Evolutionary conservation across 2,888 invertebrate species (phyloP), one percentile per base, ranked within the genome.

Genomic region (Priocnemis perturbator): DNA sequence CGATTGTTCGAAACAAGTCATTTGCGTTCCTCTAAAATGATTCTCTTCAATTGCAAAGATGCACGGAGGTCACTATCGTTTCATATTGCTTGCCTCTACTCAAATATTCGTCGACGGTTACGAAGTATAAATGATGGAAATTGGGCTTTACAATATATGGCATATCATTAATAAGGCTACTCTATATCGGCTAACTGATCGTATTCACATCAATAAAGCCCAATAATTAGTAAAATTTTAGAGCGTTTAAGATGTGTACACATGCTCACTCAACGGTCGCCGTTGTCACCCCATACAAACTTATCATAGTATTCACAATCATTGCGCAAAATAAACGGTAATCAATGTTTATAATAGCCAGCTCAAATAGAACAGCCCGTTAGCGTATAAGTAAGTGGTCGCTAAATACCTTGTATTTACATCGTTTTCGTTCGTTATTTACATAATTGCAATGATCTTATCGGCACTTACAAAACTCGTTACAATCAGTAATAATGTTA

Each of bases 301-400:
- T 64, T 23, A 69, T 60, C 59, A 64, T 53, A 26, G 26, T 47
- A 55, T 68, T 70, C 62, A 67, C 30, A 48, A 37, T 37, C n/a
- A 60, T 64, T 17, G 52, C 66, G 50, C 55, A 47, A 56, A 64
- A 52, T 52, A 47, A 50, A 56, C 20, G n/a, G 20, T 57, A 64
- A 62, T 65, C 44, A 30, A 47, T n/a, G 50, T 59, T 63, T 55
- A 67, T 64, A 69, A 64, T 64, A 69, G 70, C 74, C 70, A 76
- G 62, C 69, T 71, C 67, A 72, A 77, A 66, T 60, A 76, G 76
- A 76, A 76, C 70, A 78, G 69, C 75, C 77, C 71, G 60, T 63
- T 57, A 68, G 60, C 67, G 64, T 62, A 69, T 60, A 60, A 45
- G 66, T 69, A 61, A 69, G 53, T 73, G 64, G 60, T 67, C 53